These are phyloP conservation scores for Nannobrachium achirus DNA, from an alignment of 2,113 vertebrate genomes.

Conservation along the genomic window DNA sequence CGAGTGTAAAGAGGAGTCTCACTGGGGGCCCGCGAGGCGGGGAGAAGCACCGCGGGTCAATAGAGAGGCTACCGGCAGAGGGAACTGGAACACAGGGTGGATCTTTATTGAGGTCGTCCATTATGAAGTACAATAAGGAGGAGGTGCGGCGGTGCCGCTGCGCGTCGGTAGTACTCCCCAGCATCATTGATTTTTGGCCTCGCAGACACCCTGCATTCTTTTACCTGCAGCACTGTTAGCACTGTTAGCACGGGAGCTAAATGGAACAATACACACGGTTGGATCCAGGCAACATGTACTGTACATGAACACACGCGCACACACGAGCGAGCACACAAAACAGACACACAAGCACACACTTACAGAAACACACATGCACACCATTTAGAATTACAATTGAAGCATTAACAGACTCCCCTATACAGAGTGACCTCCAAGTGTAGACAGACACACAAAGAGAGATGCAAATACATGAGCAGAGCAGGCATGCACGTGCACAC, in stretches of 20 bases:
- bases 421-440: too few relatives aligned
- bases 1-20: conserved; percentile 54
- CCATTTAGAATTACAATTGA: too few relatives aligned
- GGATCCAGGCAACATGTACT: not conserved
- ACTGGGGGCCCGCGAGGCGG: conserved; percentile 25
- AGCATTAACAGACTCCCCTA: too few relatives aligned
- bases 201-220: conserved; percentile 79
- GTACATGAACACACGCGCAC: not conserved
- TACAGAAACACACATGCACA: conserved; percentile 1
- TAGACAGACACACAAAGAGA: too few relatives aligned
- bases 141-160: conserved; percentile 73
- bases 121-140: conserved; percentile 87
- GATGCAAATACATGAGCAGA: too few relatives aligned
- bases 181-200: conserved; percentile 86
- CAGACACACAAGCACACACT: not conserved
- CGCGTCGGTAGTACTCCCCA: conserved; percentile 85
- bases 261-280: conserved; percentile 3
- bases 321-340: conserved; percentile 3
- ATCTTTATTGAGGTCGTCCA: conserved; percentile 83
- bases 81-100: conserved; percentile 90
- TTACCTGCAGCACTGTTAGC: conserved; percentile 73
- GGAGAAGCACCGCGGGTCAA: conserved; percentile 48
- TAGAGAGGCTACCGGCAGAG: conserved; percentile 81
- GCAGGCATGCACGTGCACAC: too few relatives aligned
- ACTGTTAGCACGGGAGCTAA: not conserved